A percentile compares a stretch with the other conserved stretches of the same genome.
Evolutionary conservation across 2,113 vertebrate genomes (phyloP).

Genomic region (Leptosomus discolor): DNA sequence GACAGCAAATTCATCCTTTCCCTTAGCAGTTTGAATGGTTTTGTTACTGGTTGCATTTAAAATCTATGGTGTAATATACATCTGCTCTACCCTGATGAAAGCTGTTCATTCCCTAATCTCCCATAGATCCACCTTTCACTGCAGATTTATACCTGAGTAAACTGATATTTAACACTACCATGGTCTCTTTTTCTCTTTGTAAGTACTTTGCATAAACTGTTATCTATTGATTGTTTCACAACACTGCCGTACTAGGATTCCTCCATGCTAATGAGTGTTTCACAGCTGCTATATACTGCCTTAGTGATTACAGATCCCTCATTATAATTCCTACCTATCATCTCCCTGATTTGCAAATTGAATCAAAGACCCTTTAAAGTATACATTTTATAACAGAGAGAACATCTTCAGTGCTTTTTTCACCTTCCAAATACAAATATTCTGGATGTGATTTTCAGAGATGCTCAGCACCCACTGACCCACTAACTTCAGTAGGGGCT

Average conservation of each 20-base stretch:
- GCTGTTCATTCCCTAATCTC: not conserved
- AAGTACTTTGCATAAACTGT: not conserved
- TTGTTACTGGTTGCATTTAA: not conserved
- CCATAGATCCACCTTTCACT: not conserved
- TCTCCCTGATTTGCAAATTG: not conserved
- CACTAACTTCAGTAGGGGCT: not conserved
- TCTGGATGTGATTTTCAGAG: not conserved
- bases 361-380: not conserved
- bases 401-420: not conserved
- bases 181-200: not conserved
- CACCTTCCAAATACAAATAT: not conserved
- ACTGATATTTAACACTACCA: not conserved
- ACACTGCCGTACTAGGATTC: not conserved
- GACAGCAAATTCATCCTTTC: not conserved
- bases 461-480: not conserved
- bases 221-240: not conserved
- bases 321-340: not conserved
- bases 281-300: not conserved
- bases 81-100: not conserved
- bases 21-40: not conserved
- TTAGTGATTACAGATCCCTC: not conserved
- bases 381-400: not conserved
- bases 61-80: not conserved
- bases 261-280: not conserved
- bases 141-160: not conserved